Conservation (phyloP, 2,113 vertebrate genomes). For the Chionomys nivalis region DNA sequence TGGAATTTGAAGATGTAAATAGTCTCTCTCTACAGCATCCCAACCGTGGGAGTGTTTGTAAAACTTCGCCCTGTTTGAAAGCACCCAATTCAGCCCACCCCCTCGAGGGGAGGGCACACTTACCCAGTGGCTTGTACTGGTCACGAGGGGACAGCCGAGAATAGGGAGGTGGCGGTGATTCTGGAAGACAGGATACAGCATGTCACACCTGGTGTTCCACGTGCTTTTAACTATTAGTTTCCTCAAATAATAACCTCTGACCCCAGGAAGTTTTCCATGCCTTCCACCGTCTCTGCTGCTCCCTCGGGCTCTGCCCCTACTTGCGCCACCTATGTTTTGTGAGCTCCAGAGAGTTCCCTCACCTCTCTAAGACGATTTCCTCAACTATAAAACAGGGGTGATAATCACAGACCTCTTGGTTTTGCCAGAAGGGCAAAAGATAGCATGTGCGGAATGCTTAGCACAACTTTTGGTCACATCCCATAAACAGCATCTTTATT, state of each 20-base stretch:
- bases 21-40: conserved; percentile 28
- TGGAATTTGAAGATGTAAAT: conserved; percentile 71
- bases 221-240: background rate
- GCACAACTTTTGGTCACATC: background rate
- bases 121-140: conserved; percentile 99
- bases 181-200: conserved; percentile 89
- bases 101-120: conserved; percentile 76
- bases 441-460: background rate
- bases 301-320: background rate
- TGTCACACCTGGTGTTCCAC: conserved; percentile 38
- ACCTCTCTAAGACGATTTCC: conserved; percentile 7
- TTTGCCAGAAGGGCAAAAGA: conserved; percentile 7
- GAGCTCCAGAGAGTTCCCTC: background rate
- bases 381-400: conserved; percentile 32
- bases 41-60: conserved; percentile 18
- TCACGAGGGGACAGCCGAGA: conserved; percentile 97
- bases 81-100: conserved; percentile 6
- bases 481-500: conserved; percentile 34
- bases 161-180: conserved; percentile 98
- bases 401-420: background rate
- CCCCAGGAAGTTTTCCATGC: background rate
- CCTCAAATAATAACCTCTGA: conserved; percentile 37
- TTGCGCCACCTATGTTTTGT: background rate
- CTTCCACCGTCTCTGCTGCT: background rate
- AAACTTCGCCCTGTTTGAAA: conserved; percentile 73